Conservation (phyloP, 2,888 invertebrate species). For the Cerceris rybyensis region DNA sequence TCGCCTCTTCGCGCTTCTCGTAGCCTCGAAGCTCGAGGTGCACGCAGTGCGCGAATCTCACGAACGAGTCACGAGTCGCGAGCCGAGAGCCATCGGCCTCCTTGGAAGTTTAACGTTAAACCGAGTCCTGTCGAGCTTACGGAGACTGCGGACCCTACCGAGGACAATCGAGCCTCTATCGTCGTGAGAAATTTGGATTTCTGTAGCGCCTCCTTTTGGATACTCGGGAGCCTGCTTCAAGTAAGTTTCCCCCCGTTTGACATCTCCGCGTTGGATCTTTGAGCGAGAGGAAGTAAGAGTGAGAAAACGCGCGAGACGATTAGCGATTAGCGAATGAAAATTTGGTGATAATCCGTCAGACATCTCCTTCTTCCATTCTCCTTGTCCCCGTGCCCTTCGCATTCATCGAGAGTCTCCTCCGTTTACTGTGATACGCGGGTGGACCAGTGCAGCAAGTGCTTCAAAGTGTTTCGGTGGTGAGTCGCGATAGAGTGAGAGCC, state of each 20-base stretch:
- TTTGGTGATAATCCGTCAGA: slow-evolving; percentile 33
- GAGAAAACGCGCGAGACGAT: slow-evolving; percentile 32
- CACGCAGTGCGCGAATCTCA: background rate
- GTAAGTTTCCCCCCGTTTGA: slow-evolving; percentile 51
- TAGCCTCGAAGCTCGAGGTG: background rate
- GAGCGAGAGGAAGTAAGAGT: slow-evolving; percentile 24
- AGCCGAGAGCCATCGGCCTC: too few species aligned
- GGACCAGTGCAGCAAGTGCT: slow-evolving; percentile 58
- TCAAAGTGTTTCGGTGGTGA: slow-evolving; percentile 41
- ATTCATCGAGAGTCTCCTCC: background rate
- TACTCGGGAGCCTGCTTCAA: slow-evolving; percentile 41
- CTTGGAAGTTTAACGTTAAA: background rate
- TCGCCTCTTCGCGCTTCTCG: slow-evolving; percentile 4
- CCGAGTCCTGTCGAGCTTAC: background rate
- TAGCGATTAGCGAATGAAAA: slow-evolving; percentile 4
- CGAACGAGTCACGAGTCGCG: too few species aligned
- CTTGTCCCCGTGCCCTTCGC: background rate
- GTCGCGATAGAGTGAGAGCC: slow-evolving; percentile 10
- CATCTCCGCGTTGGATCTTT: slow-evolving; percentile 17
- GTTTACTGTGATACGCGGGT: slow-evolving; percentile 51
- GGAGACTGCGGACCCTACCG: background rate
- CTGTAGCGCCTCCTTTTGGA: slow-evolving; percentile 20
- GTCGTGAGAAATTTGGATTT: background rate
- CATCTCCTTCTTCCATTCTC: background rate
- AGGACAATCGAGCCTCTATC: background rate